A percentile compares a stretch with the other conserved stretches of the same genome.
phyloP scores from a whole-genome alignment of 2,797 vertebrate species.

The Aselliscus stoliczkanus region DNA sequence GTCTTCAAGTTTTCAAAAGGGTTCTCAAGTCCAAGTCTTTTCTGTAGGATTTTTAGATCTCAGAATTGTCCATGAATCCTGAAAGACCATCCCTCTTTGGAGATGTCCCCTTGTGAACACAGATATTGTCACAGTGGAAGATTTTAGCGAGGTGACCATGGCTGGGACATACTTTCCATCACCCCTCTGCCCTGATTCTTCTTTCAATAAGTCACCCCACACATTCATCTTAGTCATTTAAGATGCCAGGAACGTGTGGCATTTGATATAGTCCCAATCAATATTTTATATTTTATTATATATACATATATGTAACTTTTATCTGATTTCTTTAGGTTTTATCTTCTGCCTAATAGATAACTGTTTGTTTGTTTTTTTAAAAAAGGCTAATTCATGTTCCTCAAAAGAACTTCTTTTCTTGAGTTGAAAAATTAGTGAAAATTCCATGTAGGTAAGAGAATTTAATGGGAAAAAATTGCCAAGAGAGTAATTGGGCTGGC shows the following conservation, averaged over 20 bases:
- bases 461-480: neutral
- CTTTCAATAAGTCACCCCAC: neutral
- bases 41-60: slow-evolving; percentile 48
- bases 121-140: neutral
- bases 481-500: neutral
- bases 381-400: neutral
- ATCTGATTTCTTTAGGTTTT: neutral
- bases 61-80: neutral
- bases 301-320: neutral
- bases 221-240: neutral
- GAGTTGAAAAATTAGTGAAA: neutral
- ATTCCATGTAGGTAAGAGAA: neutral
- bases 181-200: neutral
- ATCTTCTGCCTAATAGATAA: neutral
- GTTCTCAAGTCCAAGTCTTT: slow-evolving; percentile 34
- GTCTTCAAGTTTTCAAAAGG: slow-evolving; percentile 55
- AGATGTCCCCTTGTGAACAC: neutral
- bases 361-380: neutral
- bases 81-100: neutral
- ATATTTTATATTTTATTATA: neutral
- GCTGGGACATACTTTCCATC: neutral
- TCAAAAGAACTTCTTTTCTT: slow-evolving; percentile 17
- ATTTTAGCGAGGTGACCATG: neutral
- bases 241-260: neutral
- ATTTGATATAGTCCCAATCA: neutral